Percentiles rank a stretch among this genome's conserved stretches.
These are phyloP conservation scores for Rhabdophis nuchalis DNA, from an alignment of 2,797 vertebrate species.

Conservation along the genomic window DNA sequence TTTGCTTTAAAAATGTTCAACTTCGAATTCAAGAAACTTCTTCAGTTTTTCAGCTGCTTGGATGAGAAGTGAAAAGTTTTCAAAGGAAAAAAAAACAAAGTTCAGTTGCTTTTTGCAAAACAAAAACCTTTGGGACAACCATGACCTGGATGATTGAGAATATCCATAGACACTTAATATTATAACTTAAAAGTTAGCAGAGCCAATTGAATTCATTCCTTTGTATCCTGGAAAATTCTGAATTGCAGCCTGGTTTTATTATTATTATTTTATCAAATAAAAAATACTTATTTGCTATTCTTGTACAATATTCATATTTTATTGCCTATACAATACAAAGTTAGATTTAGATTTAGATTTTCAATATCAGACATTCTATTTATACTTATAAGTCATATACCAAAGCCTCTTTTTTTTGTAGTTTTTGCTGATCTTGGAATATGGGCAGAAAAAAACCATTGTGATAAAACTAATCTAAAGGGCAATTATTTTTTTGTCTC, in stretches of 20 bases:
- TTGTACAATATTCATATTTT: not conserved
- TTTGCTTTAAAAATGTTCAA: not conserved
- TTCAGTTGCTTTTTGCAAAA: too few relatives aligned
- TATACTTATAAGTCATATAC: not conserved
- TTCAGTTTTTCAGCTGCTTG: not conserved
- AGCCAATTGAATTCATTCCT: not conserved
- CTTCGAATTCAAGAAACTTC: not conserved
- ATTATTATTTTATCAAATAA: too few relatives aligned
- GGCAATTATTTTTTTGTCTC: not conserved
- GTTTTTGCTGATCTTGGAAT: not conserved
- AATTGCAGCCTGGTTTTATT: not conserved
- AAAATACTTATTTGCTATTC: not conserved
- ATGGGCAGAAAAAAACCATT: not conserved
- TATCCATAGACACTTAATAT: not conserved
- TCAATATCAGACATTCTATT: too few relatives aligned
- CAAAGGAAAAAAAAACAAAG: too few relatives aligned
- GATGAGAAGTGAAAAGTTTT: too few relatives aligned
- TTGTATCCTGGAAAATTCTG: not conserved
- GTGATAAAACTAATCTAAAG: not conserved
- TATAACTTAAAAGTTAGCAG: not conserved
- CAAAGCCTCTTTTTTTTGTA: not conserved
- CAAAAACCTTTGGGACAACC: too few relatives aligned
- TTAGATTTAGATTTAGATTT: too few relatives aligned
- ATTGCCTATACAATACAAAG: too few relatives aligned
- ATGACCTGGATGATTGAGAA: not conserved